Conservation (phyloP, 2,888 invertebrate genomes). For the Caenorhabditis wallacei region DNA sequence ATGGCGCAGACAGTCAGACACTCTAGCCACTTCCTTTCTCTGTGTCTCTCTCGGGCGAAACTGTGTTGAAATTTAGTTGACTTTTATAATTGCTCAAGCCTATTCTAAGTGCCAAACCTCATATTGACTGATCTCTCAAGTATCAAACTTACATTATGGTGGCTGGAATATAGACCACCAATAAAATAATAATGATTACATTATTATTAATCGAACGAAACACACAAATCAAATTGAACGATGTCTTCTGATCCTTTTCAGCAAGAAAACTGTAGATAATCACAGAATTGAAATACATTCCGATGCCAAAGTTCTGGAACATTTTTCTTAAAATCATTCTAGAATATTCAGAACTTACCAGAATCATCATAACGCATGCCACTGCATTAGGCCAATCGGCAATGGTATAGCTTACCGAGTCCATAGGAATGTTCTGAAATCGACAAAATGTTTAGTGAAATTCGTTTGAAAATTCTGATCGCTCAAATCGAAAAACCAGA, state of each 20-base stretch:
- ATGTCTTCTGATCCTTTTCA: conserved; percentile 26
- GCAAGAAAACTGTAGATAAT: conserved; percentile 26
- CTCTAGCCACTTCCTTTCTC: too few species aligned
- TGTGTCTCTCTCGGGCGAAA: too few species aligned
- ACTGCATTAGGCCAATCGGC: conserved; percentile 19
- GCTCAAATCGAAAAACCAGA: neutral
- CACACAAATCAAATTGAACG: conserved; percentile 42
- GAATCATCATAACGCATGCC: neutral
- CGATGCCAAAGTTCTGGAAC: conserved; percentile 31
- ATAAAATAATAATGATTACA: conserved; percentile 14
- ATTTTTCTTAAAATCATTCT: neutral
- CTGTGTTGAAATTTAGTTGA: too few species aligned
- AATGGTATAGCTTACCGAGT: conserved; percentile 1
- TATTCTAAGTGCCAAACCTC: too few species aligned
- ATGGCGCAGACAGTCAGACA: too few species aligned
- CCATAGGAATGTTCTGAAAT: conserved; percentile 5
- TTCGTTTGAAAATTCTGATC: conserved; percentile 6
- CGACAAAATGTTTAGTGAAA: neutral
- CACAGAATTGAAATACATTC: conserved; percentile 22
- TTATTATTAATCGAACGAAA: conserved; percentile 34
- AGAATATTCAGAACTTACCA: neutral
- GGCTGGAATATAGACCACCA: conserved; percentile 23
- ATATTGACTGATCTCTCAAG: too few species aligned
- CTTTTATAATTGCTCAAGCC: too few species aligned
- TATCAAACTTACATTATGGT: conserved; percentile 28